Base-by-base conservation (phyloP, 2,888 invertebrate species). In the Danaus chrysippus region DNA sequence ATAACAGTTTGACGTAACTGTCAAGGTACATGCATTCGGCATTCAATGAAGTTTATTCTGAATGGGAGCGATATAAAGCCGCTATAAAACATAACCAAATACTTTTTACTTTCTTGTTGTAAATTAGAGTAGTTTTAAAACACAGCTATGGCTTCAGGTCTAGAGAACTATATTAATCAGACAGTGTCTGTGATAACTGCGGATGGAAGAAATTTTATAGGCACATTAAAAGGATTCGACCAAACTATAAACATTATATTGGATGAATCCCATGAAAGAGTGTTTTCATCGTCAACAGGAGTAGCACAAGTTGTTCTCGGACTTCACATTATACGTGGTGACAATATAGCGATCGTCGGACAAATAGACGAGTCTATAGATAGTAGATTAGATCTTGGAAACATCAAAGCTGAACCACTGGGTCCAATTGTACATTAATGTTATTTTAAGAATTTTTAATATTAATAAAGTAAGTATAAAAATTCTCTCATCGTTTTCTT, bases 241-340 rank as follows among this genome's bases (percentile, higher is more conserved):
- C 99, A 99, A 88, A 98, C 99, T n/a, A 98, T 99, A 71, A 99
- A 99, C 82, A 93, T 99, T 70, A 98, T 99, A 75, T 91, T 99
- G 69, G 99, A 99, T 79, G 99, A 99, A 86, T 98, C 98, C 43
- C 98, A 99, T 79, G 99, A 99, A 86, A 92, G 99, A 75, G 98
- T 99, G n/a, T 99, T 97, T 87, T 98, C 98, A 56, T 94, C 96
- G 10, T 94, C 95, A 1, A 93, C 96, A 71, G 99, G 99, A 42
- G 97, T 99, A 43, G 90, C 90, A 49, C 91, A 91, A 73, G 98
- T 99, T 63, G 97, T 98, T 63, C 92, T 99, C 54, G 99, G 99
- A 19, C 92, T 99, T 59, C 99, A 99, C 81, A 98, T 99, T 69
- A 98, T 99, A 71, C 93, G 99, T 75, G 99, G 99, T 65, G 99